Base-by-base conservation (phyloP, 2,113 vertebrate species). In the Micromys minutus region DNA sequence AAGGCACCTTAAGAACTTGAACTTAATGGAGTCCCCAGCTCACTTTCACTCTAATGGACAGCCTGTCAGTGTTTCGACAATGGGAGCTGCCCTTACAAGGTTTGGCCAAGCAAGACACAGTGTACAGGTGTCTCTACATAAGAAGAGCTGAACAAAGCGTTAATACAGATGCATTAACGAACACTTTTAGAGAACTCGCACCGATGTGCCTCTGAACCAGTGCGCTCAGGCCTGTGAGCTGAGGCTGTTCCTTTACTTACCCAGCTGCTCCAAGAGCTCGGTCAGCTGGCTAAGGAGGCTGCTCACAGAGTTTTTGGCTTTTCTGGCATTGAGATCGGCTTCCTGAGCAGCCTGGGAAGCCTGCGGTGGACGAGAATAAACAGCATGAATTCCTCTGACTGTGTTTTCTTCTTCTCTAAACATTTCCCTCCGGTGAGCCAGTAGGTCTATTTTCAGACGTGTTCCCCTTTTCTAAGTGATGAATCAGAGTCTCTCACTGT, bases 301-400 rank as follows among this genome's bases (percentile, higher is more conserved):
- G 97, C 98, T 99, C 26, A 99, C 99, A 0, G 99, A 99, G 81
- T 98, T 98, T 97, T 99, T 99, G 0, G 99, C 99, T 97, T 99
- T 99, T 94, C 99, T 99, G 85, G 99, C 99, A 12, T 99, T 99
- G 97, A 99, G 99, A 96, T 99, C 99, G 0, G 99, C 99, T 97
- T 99, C 99, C 97, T 99, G 99, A 2, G 99, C 99, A 69, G 98
- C 99, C 87, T 99, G 98, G 0, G 99, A 99, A 12, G 99, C 99
- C 99, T 99, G 95, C 0, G 96, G 61, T 36, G 83, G 16, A 71
- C 29, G 34, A 0, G 3, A 72, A 7, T 87, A 63, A 76, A 71
- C 29, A 36, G 59, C 11, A 36, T 31, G 31, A 52, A 57, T 0
- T 63, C 19, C 42, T 67, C 42, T 59, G 50, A 57, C 2, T 8